These are phyloP conservation scores for Coluber constrictor DNA, from an alignment of 2,797 vertebrate genomes.

Conservation along the genomic window DNA sequence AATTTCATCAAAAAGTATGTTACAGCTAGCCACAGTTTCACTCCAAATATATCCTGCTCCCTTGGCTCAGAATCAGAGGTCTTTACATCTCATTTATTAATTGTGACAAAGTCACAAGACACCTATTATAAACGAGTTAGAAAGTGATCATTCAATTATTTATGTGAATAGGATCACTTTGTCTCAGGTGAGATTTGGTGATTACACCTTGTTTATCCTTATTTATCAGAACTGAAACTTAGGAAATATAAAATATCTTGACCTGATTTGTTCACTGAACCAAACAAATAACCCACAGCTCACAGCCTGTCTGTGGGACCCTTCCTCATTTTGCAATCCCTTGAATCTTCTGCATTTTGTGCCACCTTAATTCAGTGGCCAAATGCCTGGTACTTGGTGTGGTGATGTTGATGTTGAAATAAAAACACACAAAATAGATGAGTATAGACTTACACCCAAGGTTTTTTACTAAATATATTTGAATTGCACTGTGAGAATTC, in stretches of 20 bases:
- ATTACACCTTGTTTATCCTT: neutral
- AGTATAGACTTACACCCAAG: neutral
- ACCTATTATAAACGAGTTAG: neutral
- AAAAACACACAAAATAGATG: neutral
- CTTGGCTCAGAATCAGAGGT: neutral
- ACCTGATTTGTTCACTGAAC: neutral
- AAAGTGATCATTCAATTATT: neutral
- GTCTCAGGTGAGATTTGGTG: neutral
- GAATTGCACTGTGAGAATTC: neutral
- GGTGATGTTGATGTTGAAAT: neutral
- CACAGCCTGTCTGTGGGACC: neutral
- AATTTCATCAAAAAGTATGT: neutral
- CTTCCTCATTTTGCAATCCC: neutral
- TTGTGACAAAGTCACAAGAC: neutral
- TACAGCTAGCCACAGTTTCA: neutral
- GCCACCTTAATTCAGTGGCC: neutral
- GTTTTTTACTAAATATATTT: neutral
- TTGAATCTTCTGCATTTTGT: neutral
- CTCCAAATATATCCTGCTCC: neutral
- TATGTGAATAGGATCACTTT: neutral
- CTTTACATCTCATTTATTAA: slow-evolving; percentile 5
- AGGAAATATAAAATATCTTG: neutral
- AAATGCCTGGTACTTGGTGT: neutral
- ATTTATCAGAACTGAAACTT: neutral
- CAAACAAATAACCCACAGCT: neutral